phyloP scores from a whole-genome alignment of 2,113 vertebrate species.

The Zapornia atra region DNA sequence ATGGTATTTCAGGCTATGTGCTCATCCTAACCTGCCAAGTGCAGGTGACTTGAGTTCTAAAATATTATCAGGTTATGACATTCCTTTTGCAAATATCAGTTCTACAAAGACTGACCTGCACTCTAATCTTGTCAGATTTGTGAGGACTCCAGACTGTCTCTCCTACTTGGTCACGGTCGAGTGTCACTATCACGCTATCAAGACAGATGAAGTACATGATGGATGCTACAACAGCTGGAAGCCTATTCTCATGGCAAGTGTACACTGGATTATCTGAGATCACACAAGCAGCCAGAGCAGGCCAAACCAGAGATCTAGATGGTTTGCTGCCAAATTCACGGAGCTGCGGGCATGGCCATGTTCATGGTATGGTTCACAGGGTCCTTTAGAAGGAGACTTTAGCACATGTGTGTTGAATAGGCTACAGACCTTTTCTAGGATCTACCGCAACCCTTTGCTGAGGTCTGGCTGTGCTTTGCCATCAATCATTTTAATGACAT shows the following conservation, averaged over 20 bases:
- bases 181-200: no score
- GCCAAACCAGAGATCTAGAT: neutral
- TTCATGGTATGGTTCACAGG: fast-evolving
- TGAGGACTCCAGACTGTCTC: neutral
- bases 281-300: neutral
- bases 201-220: neutral
- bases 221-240: neutral
- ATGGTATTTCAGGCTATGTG: neutral
- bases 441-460: neutral
- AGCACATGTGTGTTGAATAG: neutral
- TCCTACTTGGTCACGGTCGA: neutral
- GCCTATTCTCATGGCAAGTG: neutral
- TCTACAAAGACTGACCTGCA: neutral
- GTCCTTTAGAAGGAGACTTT: neutral
- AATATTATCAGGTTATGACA: neutral
- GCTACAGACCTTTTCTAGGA: neutral
- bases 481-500: neutral
- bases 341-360: neutral
- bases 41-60: neutral
- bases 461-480: neutral
- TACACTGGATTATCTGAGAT: neutral
- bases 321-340: neutral
- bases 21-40: neutral
- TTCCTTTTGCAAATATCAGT: neutral
- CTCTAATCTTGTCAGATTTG: neutral